Conservation (phyloP, 2,797 vertebrate genomes). For the Sorex maritimensis region DNA sequence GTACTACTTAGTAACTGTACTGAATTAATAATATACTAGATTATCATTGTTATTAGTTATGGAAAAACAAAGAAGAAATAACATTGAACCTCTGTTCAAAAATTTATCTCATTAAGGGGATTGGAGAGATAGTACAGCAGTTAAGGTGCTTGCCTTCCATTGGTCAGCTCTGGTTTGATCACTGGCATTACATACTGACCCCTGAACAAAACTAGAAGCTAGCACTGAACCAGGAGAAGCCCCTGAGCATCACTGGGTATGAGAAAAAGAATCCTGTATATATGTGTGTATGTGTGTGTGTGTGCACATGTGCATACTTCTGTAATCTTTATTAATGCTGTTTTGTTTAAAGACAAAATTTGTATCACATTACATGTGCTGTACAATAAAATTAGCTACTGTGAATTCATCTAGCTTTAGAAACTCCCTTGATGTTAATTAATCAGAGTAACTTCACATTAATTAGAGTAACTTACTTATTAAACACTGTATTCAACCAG, state of each 20-base stretch:
- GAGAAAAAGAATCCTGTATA: too few relatives aligned
- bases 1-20: background rate
- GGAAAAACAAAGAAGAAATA: conserved; percentile 49
- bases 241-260: too few relatives aligned
- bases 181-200: too few relatives aligned
- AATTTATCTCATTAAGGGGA: conserved; percentile 39
- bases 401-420: conserved; percentile 19
- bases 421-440: background rate
- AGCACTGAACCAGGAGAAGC: too few relatives aligned
- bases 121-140: too few relatives aligned
- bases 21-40: conserved; percentile 9
- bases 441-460: conserved; percentile 51
- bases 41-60: background rate
- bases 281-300: too few relatives aligned
- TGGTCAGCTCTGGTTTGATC: too few relatives aligned
- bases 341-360: conserved; percentile 49
- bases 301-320: too few relatives aligned
- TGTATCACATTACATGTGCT: background rate
- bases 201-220: too few relatives aligned
- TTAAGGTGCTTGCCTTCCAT: too few relatives aligned
- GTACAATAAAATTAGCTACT: conserved; percentile 30
- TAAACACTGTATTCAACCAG: conserved; percentile 98
- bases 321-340: conserved; percentile 12
- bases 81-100: conserved; percentile 68
- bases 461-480: conserved; percentile 93